A percentile compares a stretch with the other conserved stretches of the same genome.
Conservation (phyloP, 1,140 invertebrate genomes). For the Leptinotarsa undecemlineata region DNA sequence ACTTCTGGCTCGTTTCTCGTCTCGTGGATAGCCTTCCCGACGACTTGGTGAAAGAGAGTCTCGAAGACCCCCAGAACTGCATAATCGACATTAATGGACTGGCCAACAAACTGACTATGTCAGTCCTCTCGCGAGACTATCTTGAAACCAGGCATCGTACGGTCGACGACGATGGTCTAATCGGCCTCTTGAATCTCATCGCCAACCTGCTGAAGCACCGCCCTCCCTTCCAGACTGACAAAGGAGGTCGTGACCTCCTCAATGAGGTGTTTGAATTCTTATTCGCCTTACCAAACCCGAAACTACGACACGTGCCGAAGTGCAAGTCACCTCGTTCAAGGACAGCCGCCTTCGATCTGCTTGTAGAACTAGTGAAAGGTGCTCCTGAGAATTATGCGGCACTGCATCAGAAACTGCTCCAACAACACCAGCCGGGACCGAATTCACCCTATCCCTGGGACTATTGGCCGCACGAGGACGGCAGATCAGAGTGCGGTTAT, state of each 20-base stretch:
- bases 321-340: conserved; percentile 89
- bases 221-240: conserved; percentile 80
- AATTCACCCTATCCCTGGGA: conserved; percentile 92
- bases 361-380: conserved; percentile 84
- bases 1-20: conserved; percentile 89
- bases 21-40: conserved; percentile 83
- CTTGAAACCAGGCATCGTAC: conserved; percentile 78
- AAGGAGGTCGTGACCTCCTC: conserved; percentile 74
- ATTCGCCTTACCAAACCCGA: conserved; percentile 86
- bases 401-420: conserved; percentile 78
- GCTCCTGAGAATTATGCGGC: conserved; percentile 84
- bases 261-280: conserved; percentile 82
- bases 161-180: conserved; percentile 86
- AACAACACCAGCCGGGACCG: conserved; percentile 83
- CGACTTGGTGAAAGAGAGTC: conserved; percentile 71
- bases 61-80: conserved; percentile 60
- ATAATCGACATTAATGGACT: conserved; percentile 74
- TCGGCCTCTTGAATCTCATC: conserved; percentile 84
- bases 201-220: conserved; percentile 88
- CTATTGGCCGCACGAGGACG: conserved; percentile 95
- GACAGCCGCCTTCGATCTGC: conserved; percentile 85
- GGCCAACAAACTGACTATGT: conserved; percentile 74
- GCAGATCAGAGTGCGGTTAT: conserved; percentile 89
- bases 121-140: conserved; percentile 76
- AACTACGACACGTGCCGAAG: conserved; percentile 83